These are phyloP conservation scores for Pterocles burchelli DNA, from an alignment of 2,113 vertebrate species.

Conservation along the genomic window DNA sequence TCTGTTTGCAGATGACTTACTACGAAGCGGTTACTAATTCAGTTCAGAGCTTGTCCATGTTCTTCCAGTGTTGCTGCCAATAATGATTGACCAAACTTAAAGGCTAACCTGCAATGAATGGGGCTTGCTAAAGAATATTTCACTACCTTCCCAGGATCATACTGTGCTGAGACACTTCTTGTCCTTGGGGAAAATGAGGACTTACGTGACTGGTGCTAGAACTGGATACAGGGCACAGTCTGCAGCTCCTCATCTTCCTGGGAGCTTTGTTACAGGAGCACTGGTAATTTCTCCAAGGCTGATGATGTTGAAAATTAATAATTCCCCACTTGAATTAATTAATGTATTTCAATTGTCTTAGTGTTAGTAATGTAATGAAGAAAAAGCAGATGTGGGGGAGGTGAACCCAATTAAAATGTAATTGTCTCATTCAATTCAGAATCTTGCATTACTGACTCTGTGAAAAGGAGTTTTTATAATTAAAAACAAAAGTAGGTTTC, in stretches of 20 bases:
- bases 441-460: neutral
- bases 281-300: conserved; percentile 18
- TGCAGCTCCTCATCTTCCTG: neutral
- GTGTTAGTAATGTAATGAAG: conserved; percentile 14
- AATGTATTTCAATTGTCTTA: conserved; percentile 29
- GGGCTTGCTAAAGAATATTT: neutral
- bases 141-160: neutral
- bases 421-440: neutral
- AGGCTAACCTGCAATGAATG: neutral
- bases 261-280: neutral
- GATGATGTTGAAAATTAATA: conserved; percentile 48
- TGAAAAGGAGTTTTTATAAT: neutral
- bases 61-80: neutral
- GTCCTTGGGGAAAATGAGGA: neutral
- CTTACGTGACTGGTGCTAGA: neutral
- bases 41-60: neutral
- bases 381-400: neutral
- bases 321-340: conserved; percentile 59
- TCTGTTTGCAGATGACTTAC: neutral
- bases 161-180: neutral
- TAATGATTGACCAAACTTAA: neutral
- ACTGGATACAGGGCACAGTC: neutral
- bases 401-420: conserved; percentile 46
- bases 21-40: neutral
- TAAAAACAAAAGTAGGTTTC: neutral